Evolutionary conservation across 2,113 vertebrate genomes (phyloP).

Genomic region (Eclectus roratus): DNA sequence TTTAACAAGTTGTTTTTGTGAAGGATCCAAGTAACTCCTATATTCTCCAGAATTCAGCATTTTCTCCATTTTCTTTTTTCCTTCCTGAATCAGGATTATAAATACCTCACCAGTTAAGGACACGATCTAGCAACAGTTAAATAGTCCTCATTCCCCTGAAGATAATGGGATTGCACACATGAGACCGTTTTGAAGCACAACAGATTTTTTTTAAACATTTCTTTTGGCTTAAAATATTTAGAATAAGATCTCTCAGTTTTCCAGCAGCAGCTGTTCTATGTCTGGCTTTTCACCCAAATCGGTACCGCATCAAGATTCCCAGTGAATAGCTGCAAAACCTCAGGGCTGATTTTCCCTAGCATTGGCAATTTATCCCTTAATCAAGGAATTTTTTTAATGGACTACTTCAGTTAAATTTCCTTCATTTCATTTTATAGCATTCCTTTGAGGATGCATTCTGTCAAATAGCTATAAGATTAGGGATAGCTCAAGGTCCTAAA

Average conservation of each 20-base stretch:
- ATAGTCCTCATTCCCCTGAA: neutral
- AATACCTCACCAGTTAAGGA: neutral
- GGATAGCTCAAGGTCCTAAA: neutral
- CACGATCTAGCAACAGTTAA: neutral
- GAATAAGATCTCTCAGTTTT: slow-evolving; percentile 1
- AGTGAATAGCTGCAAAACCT: neutral
- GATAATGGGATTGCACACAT: neutral
- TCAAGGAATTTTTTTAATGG: neutral
- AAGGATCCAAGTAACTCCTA: neutral
- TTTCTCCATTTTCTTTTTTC: neutral
- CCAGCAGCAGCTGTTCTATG: slow-evolving; percentile 32
- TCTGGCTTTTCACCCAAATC: slow-evolving; percentile 40
- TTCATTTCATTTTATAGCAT: neutral
- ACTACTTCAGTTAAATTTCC: neutral
- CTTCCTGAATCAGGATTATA: neutral
- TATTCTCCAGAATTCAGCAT: neutral
- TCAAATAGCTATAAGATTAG: neutral
- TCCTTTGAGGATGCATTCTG: neutral
- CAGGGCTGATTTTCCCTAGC: neutral
- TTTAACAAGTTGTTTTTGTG: neutral
- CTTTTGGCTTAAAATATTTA: slow-evolving; percentile 44
- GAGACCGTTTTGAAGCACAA: neutral
- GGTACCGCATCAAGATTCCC: neutral
- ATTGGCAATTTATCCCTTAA: neutral
- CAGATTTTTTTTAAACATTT: neutral